Evolutionary conservation across 2,797 vertebrate species (phyloP).

Genomic region (Aphelocoma californica): DNA sequence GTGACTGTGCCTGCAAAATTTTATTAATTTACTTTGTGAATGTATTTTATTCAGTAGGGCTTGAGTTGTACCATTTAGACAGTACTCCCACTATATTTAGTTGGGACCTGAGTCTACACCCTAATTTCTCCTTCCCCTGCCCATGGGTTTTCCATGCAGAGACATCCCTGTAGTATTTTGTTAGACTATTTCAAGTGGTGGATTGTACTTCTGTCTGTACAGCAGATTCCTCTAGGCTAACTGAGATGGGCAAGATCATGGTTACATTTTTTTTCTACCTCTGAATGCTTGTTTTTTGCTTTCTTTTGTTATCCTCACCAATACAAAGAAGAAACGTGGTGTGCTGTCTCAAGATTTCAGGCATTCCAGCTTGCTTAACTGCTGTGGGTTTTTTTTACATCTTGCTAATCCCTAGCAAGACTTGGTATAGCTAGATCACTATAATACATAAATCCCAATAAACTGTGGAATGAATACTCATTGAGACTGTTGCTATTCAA

Average conservation of each 20-base stretch:
- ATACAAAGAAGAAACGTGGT: background rate
- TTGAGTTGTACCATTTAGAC: background rate
- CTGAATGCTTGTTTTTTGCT: background rate
- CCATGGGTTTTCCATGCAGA: background rate
- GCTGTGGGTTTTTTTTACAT: background rate
- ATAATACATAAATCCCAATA: background rate
- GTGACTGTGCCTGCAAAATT: slow-evolving; percentile 60
- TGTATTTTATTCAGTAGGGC: background rate
- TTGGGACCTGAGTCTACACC: background rate
- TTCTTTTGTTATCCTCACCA: background rate
- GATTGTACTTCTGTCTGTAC: background rate
- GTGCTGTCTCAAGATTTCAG: background rate
- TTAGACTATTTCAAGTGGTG: background rate
- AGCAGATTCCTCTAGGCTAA: background rate
- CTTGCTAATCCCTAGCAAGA: background rate
- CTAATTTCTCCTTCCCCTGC: background rate
- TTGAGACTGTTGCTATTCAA: background rate
- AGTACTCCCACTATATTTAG: background rate
- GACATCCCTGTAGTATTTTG: background rate
- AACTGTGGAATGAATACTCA: background rate
- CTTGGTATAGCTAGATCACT: background rate
- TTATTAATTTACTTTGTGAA: slow-evolving; percentile 57
- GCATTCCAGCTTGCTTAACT: background rate
- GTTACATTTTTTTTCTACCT: background rate
- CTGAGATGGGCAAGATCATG: background rate